A percentile compares a stretch with the other conserved stretches of the same genome.
phyloP scores from a whole-genome alignment of 2,797 vertebrate species.

The Molossus molossus region DNA sequence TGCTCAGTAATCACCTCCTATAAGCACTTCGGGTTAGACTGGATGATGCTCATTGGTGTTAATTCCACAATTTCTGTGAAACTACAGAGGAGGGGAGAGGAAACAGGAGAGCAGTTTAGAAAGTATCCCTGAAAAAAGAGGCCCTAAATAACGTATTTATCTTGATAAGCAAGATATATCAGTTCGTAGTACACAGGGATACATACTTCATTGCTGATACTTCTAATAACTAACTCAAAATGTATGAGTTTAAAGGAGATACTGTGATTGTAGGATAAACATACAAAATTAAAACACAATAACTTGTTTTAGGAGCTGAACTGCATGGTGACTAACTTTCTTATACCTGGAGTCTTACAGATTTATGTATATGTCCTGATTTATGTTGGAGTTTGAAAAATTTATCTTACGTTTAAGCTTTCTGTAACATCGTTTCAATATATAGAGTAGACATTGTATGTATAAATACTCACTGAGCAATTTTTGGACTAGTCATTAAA shows the following conservation, averaged over 20 bases:
- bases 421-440: constrained; percentile 2
- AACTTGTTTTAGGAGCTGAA: neutral
- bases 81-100: neutral
- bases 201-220: neutral
- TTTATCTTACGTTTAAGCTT: neutral
- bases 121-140: constrained; percentile 23
- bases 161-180: constrained; percentile 20
- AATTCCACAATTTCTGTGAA: neutral
- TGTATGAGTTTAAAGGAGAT: neutral
- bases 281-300: neutral
- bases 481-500: neutral
- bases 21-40: neutral
- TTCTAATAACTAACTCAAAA: constrained; percentile 54
- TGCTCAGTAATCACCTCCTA: constrained; percentile 35
- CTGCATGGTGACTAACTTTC: neutral
- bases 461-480: neutral
- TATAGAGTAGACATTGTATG: neutral
- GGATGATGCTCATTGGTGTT: neutral
- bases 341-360: neutral
- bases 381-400: neutral
- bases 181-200: neutral
- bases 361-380: neutral
- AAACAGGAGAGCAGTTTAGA: constrained; percentile 10
- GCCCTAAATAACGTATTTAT: neutral
- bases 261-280: neutral